phyloP scores from a whole-genome alignment of 35 echinoderm and acorn worm species.

The Eucidaris tribuloides region DNA sequence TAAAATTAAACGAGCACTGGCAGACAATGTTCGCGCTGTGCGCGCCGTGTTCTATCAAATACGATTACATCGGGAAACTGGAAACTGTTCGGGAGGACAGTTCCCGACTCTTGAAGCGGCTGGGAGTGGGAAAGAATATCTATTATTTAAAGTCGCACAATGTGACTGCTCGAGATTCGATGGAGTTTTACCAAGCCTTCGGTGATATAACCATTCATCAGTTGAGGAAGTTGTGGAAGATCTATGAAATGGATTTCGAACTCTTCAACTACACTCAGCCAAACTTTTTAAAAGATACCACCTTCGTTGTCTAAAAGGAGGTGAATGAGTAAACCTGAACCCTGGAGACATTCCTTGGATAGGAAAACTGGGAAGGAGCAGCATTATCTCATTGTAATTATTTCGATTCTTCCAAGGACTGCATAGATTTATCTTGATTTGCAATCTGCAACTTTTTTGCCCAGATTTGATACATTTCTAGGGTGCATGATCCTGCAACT shows the following conservation, averaged over 20 bases:
- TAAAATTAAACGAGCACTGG: conserved; percentile 51
- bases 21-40: conserved; percentile 43
- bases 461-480: too few relatives aligned
- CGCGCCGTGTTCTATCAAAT: conserved; percentile 57
- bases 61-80: conserved; percentile 67
- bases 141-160: conserved; percentile 22
- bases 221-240: conserved; percentile 43
- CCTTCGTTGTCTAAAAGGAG: too few relatives aligned
- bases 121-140: not conserved
- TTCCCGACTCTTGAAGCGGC: conserved; percentile 32
- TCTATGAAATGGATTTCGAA: conserved; percentile 74
- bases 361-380: too few relatives aligned
- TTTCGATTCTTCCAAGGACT: too few relatives aligned
- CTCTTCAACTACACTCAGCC: conserved; percentile 85
- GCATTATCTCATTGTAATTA: too few relatives aligned
- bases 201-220: conserved; percentile 34
- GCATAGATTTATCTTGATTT: too few relatives aligned
- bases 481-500: too few relatives aligned
- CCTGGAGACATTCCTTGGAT: too few relatives aligned
- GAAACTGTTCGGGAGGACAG: conserved; percentile 59
- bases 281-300: conserved; percentile 11
- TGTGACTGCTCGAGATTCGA: conserved; percentile 19
- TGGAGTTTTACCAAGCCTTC: conserved; percentile 63
- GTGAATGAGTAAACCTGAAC: too few relatives aligned
- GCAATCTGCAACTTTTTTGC: too few relatives aligned